Percentiles rank a stretch among this genome's conserved stretches.
These are phyloP conservation scores for Morbakka virulenta DNA, from an alignment of 30 jellyfish, hydroid and myxozoan genomes.

Conservation along the genomic window DNA sequence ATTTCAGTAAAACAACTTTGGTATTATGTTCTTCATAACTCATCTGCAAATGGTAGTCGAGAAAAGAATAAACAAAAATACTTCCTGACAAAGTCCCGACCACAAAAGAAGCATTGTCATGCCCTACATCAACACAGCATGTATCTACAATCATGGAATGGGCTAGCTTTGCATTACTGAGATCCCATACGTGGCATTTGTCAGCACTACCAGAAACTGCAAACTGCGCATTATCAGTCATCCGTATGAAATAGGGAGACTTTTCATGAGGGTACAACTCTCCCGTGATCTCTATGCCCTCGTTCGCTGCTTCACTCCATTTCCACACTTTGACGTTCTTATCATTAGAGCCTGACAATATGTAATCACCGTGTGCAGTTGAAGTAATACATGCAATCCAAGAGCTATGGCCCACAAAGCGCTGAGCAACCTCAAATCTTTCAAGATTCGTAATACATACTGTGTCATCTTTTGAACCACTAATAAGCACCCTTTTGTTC, in stretches of 20 bases:
- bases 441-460: neutral
- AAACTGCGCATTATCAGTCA: neutral
- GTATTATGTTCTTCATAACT: neutral
- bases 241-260: neutral
- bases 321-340: slow-evolving; percentile 2
- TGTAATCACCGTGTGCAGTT: neutral
- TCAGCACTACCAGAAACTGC: neutral
- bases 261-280: neutral
- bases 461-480: slow-evolving; percentile 10
- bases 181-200: neutral
- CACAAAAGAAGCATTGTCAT: no score
- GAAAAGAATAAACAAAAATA: neutral
- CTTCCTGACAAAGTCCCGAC: neutral
- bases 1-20: neutral
- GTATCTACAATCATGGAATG: neutral
- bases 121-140: neutral
- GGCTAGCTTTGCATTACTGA: neutral
- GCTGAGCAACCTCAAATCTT: neutral
- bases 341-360: neutral
- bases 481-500: neutral
- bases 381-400: neutral
- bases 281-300: neutral
- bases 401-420: slow-evolving; percentile 1
- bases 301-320: neutral
- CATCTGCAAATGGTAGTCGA: neutral